Base-by-base conservation (phyloP, 2,888 invertebrate genomes). In the Tetranychus piercei region DNA sequence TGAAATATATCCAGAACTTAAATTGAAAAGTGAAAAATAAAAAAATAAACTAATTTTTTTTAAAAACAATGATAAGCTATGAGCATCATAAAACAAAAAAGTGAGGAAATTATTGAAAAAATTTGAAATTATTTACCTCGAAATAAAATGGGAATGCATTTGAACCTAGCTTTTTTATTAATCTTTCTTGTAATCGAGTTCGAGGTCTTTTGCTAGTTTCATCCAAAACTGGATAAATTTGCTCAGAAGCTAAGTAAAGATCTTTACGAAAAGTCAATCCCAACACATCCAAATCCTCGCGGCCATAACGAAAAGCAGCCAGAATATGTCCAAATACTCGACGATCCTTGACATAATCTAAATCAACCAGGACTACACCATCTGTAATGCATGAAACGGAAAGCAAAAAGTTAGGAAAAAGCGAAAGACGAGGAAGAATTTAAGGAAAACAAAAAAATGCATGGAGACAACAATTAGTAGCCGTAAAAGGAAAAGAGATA, bases 91-190 rank as follows among this genome's bases (percentile, higher is more conserved):
- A 55, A 55, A 0, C 3, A 55, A 15, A 15, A 55, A 55, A 55
- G 55, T 15, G 55, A 55, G 15, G 15, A 55, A 15, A 15, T 15
- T 15, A 2, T 55, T 55, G 55, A 15, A 65, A 66, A 44, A 15
- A 73, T 15, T 44, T 1, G 44, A 23, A 44, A 44, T 66, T 55
- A 55, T 79, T 78, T 79, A 84, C 84, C 80, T 95, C 94, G 84
- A 99, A 99, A 86, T 93, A 97, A 85, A 99, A 99, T 73, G 99
- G 97, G 85, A 90, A 95, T 75, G 97, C 97, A 84, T 97, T 93
- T 76, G 90, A 88, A 74, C 99, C 99, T 79, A 99, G 86, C 84
- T 99, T 99, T 84, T 94, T 94, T 77, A 97, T 90, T 78, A 99
- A 86, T 73, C 97, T 87, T 84, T 99, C 97, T 82, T 88, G 88